Conservation (phyloP, 2,113 vertebrate species). For the Picathartes gymnocephalus region DNA sequence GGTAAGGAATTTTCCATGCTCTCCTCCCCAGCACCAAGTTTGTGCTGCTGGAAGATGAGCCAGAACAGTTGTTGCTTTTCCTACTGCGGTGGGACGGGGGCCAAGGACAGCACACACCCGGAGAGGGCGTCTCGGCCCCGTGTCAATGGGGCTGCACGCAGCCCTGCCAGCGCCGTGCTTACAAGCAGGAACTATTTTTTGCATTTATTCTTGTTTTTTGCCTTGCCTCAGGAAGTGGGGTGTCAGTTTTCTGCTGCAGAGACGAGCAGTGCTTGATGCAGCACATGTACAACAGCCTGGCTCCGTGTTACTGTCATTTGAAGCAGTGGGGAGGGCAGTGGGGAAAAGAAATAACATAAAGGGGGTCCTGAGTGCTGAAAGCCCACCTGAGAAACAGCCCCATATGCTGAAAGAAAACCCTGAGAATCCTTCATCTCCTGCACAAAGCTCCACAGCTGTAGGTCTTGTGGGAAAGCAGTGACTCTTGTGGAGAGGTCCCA, state of each 20-base stretch:
- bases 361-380: not conserved
- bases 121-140: not conserved
- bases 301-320: not conserved
- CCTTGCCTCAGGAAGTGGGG: not conserved
- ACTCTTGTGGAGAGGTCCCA: not conserved
- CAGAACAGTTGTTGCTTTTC: slow-evolving; percentile 46
- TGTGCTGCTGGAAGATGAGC: not conserved
- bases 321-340: not conserved
- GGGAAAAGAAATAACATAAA: not conserved
- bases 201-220: not conserved
- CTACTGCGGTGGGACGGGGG: not conserved
- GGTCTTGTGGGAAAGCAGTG: not conserved
- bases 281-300: not conserved
- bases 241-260: not conserved
- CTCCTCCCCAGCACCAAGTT: not conserved
- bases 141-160: not conserved
- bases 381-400: not conserved
- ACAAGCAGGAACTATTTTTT: not conserved
- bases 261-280: accelerated
- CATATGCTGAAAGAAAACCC: not conserved
- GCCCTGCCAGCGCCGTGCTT: accelerated
- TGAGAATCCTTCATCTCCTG: not conserved
- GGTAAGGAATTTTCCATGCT: slow-evolving; percentile 7
- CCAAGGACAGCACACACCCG: not conserved
- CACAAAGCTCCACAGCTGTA: not conserved